These are phyloP conservation scores for Danaus melanippus DNA, from an alignment of 1,140 invertebrate genomes.

Conservation along the genomic window DNA sequence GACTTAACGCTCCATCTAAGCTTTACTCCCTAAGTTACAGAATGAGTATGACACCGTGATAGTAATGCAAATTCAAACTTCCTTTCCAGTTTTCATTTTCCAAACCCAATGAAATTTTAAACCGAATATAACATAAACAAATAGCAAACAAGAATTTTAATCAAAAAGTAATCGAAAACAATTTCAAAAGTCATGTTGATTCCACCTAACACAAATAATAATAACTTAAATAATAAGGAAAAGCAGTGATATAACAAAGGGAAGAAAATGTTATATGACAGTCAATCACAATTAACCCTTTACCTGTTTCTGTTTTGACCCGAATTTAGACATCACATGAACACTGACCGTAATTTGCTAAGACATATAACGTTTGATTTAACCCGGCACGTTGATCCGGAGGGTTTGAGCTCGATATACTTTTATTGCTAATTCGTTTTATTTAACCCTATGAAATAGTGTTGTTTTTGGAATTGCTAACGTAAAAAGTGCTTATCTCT, in stretches of 20 bases:
- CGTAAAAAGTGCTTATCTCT: constrained; percentile 67
- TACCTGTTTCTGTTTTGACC: constrained; percentile 37
- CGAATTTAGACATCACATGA: constrained; percentile 37
- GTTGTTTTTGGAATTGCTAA: constrained; percentile 64
- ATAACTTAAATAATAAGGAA: too few relatives aligned
- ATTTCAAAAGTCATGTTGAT: too few relatives aligned
- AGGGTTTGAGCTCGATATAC: constrained; percentile 54
- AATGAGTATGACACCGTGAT: constrained; percentile 15
- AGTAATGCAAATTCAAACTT: constrained; percentile 11
- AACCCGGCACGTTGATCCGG: constrained; percentile 55
- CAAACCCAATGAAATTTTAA: too few relatives aligned
- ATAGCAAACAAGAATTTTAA: too few relatives aligned
- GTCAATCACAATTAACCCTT: constrained; percentile 12
- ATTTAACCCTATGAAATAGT: constrained; percentile 51
- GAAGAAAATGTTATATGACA: too few relatives aligned
- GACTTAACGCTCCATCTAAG: constrained; percentile 54
- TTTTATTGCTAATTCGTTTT: constrained; percentile 69
- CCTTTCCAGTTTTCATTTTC: too few relatives aligned
- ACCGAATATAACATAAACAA: too few relatives aligned
- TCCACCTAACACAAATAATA: too few relatives aligned
- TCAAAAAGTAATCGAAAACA: too few relatives aligned
- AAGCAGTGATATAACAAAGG: too few relatives aligned
- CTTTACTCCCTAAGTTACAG: constrained; percentile 35
- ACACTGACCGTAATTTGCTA: constrained; percentile 62
- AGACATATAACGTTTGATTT: constrained; percentile 69